These are phyloP conservation scores for Batillaria attramentaria DNA, from an alignment of 1,140 invertebrate species.

Conservation along the genomic window DNA sequence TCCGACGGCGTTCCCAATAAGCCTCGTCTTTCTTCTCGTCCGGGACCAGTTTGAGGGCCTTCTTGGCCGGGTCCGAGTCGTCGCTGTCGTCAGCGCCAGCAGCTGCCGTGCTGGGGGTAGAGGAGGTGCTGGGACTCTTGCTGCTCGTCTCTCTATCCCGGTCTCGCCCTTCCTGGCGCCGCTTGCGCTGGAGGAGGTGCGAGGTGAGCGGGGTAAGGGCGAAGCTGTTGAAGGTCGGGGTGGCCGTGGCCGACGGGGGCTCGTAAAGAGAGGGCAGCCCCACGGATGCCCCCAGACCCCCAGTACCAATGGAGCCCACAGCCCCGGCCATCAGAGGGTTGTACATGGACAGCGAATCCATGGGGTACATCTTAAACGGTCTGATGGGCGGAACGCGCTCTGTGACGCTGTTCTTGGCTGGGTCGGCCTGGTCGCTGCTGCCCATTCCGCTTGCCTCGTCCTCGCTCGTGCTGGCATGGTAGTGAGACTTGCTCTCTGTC, in stretches of 20 bases:
- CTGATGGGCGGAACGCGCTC: constrained; percentile 59
- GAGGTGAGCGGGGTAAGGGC: no score
- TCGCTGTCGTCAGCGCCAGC: neutral
- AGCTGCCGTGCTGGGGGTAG: neutral
- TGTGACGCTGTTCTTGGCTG: neutral
- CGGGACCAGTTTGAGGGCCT: constrained; percentile 58
- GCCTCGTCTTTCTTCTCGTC: constrained; percentile 68
- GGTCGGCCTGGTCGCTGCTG: neutral
- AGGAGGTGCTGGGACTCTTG: constrained; percentile 33
- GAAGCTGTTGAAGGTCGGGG: constrained; percentile 56
- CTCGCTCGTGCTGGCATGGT: neutral
- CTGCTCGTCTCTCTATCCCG: constrained; percentile 39
- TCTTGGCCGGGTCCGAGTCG: neutral
- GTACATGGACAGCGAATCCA: constrained; percentile 77
- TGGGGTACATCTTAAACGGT: constrained; percentile 82
- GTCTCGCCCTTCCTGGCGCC: constrained; percentile 44
- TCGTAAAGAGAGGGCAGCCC: constrained; percentile 51
- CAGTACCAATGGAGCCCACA: constrained; percentile 4
- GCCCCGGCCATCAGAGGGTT: constrained; percentile 57
- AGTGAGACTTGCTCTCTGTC: constrained; percentile 17
- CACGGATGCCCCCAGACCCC: constrained; percentile 16
- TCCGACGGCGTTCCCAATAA: constrained; percentile 71
- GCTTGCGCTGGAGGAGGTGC: constrained; percentile 62
- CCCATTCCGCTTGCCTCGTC: neutral
- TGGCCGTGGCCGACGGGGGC: constrained; percentile 33